phyloP scores from a whole-genome alignment of 2,797 vertebrate species.

The Anas georgica region DNA sequence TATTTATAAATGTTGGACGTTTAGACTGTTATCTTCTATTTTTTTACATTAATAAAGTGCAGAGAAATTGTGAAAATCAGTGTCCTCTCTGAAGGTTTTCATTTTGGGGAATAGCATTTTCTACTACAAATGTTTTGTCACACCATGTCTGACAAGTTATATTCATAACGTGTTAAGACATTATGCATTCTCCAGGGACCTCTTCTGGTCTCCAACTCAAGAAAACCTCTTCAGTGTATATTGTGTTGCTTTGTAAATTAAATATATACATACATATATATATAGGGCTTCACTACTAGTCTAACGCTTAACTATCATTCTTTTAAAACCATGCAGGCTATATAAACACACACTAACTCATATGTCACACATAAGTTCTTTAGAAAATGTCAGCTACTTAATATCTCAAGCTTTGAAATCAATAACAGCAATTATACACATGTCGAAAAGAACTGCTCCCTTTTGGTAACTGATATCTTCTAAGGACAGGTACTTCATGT shows the following conservation, averaged over 20 bases:
- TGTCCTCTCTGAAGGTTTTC: neutral
- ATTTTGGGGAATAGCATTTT: neutral
- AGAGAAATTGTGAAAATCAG: neutral
- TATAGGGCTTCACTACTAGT: neutral
- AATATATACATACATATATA: neutral
- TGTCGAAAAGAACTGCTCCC: neutral
- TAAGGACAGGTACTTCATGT: neutral
- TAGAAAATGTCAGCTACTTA: neutral
- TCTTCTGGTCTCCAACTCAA: neutral
- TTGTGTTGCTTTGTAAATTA: neutral
- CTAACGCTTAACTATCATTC: neutral
- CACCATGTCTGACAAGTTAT: neutral
- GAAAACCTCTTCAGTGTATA: neutral
- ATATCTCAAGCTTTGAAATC: constrained; percentile 9
- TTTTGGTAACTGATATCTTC: neutral
- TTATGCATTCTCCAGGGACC: neutral
- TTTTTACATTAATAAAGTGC: neutral
- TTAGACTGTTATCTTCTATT: neutral
- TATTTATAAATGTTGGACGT: neutral
- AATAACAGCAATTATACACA: neutral
- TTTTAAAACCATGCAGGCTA: neutral
- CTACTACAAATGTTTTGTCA: neutral
- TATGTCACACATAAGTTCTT: neutral
- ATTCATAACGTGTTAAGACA: neutral
- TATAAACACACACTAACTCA: neutral